Evolutionary conservation across 2,797 vertebrate genomes (phyloP).

Genomic region (Sciaenops ocellatus): DNA sequence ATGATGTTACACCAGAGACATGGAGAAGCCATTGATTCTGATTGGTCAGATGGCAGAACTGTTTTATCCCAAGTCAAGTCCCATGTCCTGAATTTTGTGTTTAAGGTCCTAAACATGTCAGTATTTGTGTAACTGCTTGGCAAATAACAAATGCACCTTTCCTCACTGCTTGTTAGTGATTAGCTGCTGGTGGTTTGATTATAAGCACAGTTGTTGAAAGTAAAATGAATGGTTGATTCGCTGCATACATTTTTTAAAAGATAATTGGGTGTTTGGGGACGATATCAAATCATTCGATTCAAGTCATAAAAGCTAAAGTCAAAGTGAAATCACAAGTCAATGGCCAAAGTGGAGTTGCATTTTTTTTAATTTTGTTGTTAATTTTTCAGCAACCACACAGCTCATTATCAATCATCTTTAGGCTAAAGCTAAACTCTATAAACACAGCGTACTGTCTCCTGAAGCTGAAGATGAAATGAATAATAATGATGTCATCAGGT

Average conservation of each 20-base stretch:
- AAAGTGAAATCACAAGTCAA: too few relatives aligned
- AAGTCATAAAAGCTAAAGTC: too few relatives aligned
- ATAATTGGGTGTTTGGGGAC: neutral
- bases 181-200: neutral
- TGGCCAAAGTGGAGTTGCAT: too few relatives aligned
- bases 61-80: neutral
- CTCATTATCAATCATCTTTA: neutral
- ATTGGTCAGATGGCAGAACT: neutral
- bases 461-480: slow-evolving; percentile 14
- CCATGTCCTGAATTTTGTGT: neutral
- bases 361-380: too few relatives aligned
- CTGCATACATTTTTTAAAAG: neutral
- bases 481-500: slow-evolving; percentile 32
- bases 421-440: neutral
- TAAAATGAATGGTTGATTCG: neutral
- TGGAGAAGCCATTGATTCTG: neutral
- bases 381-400: neutral
- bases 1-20: neutral
- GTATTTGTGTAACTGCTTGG: neutral
- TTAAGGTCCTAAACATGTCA: neutral
- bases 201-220: neutral
- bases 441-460: neutral
- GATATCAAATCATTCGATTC: neutral
- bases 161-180: neutral
- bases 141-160: neutral